Evolutionary conservation across 2,888 invertebrate genomes (phyloP).

Genomic region (Geotrupes spiniger): DNA sequence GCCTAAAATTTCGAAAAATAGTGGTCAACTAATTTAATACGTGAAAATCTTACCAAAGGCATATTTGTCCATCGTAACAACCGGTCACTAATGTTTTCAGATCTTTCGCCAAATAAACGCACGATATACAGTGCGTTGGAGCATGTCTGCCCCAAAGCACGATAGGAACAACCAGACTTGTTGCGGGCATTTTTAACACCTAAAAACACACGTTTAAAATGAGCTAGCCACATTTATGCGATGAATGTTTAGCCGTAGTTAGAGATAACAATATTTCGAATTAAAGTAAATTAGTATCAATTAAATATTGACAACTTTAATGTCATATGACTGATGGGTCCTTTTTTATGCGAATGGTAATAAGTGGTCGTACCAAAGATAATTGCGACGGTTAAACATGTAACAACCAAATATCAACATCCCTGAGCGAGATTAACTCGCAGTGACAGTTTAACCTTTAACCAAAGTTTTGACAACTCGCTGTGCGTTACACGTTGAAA

Average conservation of each 20-base stretch:
- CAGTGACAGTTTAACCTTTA: conserved; percentile 23
- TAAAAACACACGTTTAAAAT: conserved; percentile 11
- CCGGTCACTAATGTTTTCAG: conserved; percentile 93
- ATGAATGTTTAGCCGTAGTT: not conserved
- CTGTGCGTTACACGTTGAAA: not conserved
- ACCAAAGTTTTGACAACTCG: conserved; percentile 28
- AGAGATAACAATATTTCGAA: conserved; percentile 29
- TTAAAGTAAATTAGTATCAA: conserved; percentile 40
- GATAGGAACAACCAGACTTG: conserved; percentile 92
- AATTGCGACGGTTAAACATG: not conserved
- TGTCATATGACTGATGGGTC: conserved; percentile 27
- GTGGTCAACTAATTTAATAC: conserved; percentile 3
- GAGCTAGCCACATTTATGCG: not conserved
- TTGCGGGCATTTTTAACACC: conserved; percentile 65
- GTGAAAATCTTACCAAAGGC: conserved; percentile 71
- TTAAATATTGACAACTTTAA: conserved; percentile 29
- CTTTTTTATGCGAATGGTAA: conserved; percentile 3
- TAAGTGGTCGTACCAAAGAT: not conserved
- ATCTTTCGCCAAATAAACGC: conserved; percentile 87
- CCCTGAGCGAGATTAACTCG: conserved; percentile 1
- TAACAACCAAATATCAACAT: not conserved
- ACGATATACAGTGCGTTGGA: conserved; percentile 95
- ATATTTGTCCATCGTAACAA: conserved; percentile 97
- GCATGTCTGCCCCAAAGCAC: conserved; percentile 96
- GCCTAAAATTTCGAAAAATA: conserved; percentile 44